Percentiles rank a stretch among this genome's conserved stretches.
These are phyloP conservation scores for Dryobota labecula DNA, from an alignment of 2,888 invertebrate genomes.

Conservation along the genomic window DNA sequence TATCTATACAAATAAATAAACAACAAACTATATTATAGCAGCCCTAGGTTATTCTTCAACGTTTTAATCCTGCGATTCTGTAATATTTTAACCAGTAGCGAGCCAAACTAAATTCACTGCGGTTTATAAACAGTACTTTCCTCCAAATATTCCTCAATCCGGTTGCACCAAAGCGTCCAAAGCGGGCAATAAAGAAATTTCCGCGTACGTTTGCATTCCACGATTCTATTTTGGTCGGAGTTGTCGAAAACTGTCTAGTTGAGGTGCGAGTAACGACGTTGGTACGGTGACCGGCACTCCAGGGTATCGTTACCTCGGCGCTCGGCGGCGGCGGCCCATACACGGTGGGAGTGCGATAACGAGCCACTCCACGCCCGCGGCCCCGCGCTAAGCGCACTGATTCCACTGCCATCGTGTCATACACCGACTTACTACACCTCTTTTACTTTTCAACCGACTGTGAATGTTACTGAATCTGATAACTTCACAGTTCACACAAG, in stretches of 20 bases:
- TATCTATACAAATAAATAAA: too few species aligned
- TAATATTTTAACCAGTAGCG: background rate
- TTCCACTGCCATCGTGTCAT: conserved; percentile 59
- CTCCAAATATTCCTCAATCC: conserved; percentile 28
- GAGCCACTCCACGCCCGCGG: conserved; percentile 74
- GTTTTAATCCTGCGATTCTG: too few species aligned
- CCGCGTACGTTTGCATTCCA: conserved; percentile 47
- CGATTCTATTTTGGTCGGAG: conserved; percentile 52
- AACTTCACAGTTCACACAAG: conserved; percentile 21
- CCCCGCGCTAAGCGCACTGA: conserved; percentile 67
- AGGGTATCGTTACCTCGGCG: conserved; percentile 67
- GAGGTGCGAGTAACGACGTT: conserved; percentile 59
- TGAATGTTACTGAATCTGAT: conserved; percentile 50
- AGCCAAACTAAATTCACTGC: conserved; percentile 1
- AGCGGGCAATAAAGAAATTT: conserved; percentile 52
- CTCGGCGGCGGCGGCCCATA: conserved; percentile 48
- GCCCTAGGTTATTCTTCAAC: too few species aligned
- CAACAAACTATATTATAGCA: too few species aligned
- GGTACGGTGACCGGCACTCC: conserved; percentile 62
- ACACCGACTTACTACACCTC: conserved; percentile 42
- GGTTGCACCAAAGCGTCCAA: conserved; percentile 24
- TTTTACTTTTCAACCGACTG: conserved; percentile 56
- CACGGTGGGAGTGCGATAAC: conserved; percentile 72
- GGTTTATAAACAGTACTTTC: conserved; percentile 20
- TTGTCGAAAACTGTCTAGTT: conserved; percentile 60